phyloP scores from a whole-genome alignment of 2,797 vertebrate genomes.

The Pangasius larnaudii region DNA sequence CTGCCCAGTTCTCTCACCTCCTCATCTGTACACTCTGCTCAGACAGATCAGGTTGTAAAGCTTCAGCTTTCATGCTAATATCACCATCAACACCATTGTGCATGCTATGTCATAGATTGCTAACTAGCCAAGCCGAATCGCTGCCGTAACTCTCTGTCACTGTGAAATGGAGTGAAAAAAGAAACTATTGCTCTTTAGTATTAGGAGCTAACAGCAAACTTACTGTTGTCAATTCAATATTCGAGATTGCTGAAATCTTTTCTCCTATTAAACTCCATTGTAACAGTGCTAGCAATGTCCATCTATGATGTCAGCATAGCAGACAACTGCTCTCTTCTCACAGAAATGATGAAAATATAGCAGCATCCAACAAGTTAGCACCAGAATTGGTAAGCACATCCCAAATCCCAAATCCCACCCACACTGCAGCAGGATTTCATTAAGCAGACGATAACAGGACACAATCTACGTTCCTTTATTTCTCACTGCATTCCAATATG shows the following conservation, averaged over 20 bases:
- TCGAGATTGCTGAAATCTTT: not conserved
- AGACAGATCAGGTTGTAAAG: not conserved
- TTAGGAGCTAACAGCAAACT: not conserved
- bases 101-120: not conserved
- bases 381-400: no score
- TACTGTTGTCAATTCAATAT: not conserved
- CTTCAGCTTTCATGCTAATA: not conserved
- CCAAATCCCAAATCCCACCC: not conserved
- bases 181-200: not conserved
- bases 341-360: not conserved
- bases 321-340: not conserved
- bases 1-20: not conserved
- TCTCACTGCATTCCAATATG: slow-evolving; percentile 62
- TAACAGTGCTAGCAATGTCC: not conserved
- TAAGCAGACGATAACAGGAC: slow-evolving; percentile 7
- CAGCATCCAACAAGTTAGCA: not conserved
- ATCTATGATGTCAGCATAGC: not conserved
- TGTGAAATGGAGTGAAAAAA: not conserved
- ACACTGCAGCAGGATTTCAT: not conserved
- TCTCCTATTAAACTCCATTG: not conserved
- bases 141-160: not conserved
- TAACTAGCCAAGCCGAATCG: not conserved
- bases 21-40: not conserved
- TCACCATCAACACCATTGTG: not conserved
- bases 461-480: slow-evolving; percentile 67